Evolutionary conservation across 2,888 invertebrate genomes (phyloP).

Genomic region (Lamellibrachia satsuma): DNA sequence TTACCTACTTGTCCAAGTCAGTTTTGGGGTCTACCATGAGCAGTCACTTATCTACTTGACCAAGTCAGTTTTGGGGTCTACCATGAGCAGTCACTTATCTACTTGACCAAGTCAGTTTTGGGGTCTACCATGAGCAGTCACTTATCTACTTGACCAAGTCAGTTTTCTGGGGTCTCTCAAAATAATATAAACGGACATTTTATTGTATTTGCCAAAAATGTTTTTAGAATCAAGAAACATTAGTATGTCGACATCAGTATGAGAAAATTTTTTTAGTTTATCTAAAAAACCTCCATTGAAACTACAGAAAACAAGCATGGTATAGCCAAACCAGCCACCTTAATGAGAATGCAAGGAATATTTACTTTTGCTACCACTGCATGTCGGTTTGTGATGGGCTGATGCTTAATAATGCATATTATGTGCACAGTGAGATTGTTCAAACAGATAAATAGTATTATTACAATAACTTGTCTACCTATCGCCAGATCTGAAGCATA

Average conservation of each 20-base stretch:
- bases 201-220: neutral
- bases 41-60: no score
- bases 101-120: no score
- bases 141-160: no score
- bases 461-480: neutral
- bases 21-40: conserved; percentile 14
- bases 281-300: no score
- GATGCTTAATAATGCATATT: neutral
- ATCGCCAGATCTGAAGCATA: neutral
- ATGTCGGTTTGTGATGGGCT: neutral
- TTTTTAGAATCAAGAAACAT: neutral
- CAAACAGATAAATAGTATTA: neutral
- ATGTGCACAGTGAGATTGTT: neutral
- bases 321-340: no score
- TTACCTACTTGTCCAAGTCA: no score
- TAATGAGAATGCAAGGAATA: no score
- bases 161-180: neutral
- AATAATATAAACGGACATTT: neutral
- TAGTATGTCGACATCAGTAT: neutral
- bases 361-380: no score
- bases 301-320: no score
- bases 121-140: neutral
- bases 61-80: conserved; percentile 20
- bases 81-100: neutral
- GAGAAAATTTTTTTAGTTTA: neutral